Evolutionary conservation across 30 jellyfish, hydroid and myxozoan species (phyloP), one percentile per base, ranked within the genome.

Genomic region (Phacellophora camtschatica): DNA sequence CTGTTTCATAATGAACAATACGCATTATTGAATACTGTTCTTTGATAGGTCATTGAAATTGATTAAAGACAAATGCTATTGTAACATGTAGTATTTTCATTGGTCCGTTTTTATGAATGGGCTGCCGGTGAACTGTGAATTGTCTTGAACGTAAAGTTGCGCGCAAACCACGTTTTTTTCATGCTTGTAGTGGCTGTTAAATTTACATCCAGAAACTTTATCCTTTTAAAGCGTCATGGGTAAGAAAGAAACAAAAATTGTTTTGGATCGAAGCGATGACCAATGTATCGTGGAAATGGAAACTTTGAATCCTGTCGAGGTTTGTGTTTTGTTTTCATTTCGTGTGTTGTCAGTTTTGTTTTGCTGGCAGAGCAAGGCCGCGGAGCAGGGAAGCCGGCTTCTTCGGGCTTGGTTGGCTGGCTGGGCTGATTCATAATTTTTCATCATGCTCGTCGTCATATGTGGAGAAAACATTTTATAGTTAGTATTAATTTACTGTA

Each of bases 241-340:
- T 48, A 85, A 85, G 76, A 85, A 85, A 64, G 96, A 85, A 48
- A 85, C 90, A 32, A 85, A 68, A 43, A 74, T 85, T 32, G 42
- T 55, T 63, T 75, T 85, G 22, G 83, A 85, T 72, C 82, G 62
- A 35, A 71, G 88, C 37, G 96, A 85, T 35, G 70, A 48, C 62
- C 78, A 74, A 29, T 85, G 90, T 54, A 31, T 28, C 18, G 96
- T 85, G 23, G 96, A 85, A 46, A 19, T 85, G 77, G 96, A 85
- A 51, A 90, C 96, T 12, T 70, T 85, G 81, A 63, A 74, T 24
- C 62, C 80, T 0, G 86, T 49, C 29, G 90, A 85, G 83, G 96
- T 85, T 5, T n/a, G 90, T 67, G 1, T 11, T 46, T n/a, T n/a
- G n/a, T n/a, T n/a, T n/a, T n/a, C n/a, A n/a, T n/a, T n/a, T n/a